phyloP scores from a whole-genome alignment of 2,888 invertebrate genomes.

The Arrhopalites spinosus region DNA sequence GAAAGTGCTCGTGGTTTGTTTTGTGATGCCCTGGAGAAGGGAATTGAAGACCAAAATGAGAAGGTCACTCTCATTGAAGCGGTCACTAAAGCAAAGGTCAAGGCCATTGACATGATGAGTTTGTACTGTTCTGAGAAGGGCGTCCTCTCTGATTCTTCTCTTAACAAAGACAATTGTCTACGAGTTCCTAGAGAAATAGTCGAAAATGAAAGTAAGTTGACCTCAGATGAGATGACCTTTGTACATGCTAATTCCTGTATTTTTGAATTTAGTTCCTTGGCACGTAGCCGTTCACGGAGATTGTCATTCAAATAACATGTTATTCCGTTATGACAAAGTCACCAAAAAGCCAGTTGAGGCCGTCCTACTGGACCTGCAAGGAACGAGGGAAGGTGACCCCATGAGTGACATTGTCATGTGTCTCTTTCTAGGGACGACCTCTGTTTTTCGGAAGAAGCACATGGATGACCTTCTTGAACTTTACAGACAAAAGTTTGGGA shows the following conservation, averaged over 20 bases:
- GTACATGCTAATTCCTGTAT: not conserved
- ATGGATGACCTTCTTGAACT: not conserved
- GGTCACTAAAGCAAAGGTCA: not conserved
- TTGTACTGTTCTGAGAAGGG: not conserved
- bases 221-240: not conserved
- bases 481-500: not conserved
- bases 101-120: not conserved
- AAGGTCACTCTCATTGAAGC: no score
- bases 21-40: not conserved
- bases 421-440: not conserved
- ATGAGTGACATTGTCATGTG: conserved; percentile 43
- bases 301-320: conserved; percentile 49
- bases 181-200: not conserved
- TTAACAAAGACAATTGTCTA: conserved; percentile 13
- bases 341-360: conserved; percentile 32
- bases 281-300: conserved; percentile 43
- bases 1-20: not conserved
- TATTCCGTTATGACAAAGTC: conserved; percentile 45
- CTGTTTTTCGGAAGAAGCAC: not conserved
- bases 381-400: conserved; percentile 38
- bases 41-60: no score
- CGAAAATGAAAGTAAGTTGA: not conserved
- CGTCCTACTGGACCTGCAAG: conserved; percentile 49
- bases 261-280: conserved; percentile 42
- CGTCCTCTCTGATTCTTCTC: not conserved